Base-by-base conservation (phyloP, 2,797 vertebrate genomes). In the Tokudaia muenninki region DNA sequence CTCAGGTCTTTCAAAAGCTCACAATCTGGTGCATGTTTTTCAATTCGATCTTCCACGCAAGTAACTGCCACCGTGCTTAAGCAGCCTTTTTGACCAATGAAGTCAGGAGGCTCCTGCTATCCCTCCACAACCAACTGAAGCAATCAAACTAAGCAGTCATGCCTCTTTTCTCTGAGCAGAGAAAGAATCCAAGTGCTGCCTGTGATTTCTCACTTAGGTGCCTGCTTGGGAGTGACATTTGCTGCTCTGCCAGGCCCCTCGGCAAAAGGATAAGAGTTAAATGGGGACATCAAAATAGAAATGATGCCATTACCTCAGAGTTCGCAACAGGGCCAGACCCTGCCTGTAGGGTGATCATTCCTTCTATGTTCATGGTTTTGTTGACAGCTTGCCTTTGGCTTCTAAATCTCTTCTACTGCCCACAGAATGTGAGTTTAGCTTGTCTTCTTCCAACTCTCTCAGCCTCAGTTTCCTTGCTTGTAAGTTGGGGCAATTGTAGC, bases 1-100 rank as follows among this genome's bases (percentile, higher is more conserved):
- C 92, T 91, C 29, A 50, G 87, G 31, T 91, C 65, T 95, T 95
- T 96, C 88, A 84, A 97, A 97, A 97, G 80, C 34, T 94, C 55
- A 94, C 59, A 75, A 94, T 92, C 92, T 95, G 47, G 79, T 0
- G 21, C 0, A 10, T 19, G 77, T 79, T 93, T 75, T 91, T 9
- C 52, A 80, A 94, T 50, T 82, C 41, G 21, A 2, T 70, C 57
- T 87, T 93, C 93, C 44, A 72, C 90, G 65, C 82, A 63, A 92
- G 94, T 77, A 80, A 44, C 65, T n/a, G 61, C 47, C 22, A 29
- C 14, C 0, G 72, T 52, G 16, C 82, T 94, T 83, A 70, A 80
- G 90, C 80, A 67, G 92, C 44, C 90, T 84, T 93, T 55, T 75
- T 95, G 17, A 10, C 75, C 55, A 80, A 17, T 29, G 47, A 92